Conservation (phyloP, 2,113 vertebrate genomes). For the Cacatua alba region DNA sequence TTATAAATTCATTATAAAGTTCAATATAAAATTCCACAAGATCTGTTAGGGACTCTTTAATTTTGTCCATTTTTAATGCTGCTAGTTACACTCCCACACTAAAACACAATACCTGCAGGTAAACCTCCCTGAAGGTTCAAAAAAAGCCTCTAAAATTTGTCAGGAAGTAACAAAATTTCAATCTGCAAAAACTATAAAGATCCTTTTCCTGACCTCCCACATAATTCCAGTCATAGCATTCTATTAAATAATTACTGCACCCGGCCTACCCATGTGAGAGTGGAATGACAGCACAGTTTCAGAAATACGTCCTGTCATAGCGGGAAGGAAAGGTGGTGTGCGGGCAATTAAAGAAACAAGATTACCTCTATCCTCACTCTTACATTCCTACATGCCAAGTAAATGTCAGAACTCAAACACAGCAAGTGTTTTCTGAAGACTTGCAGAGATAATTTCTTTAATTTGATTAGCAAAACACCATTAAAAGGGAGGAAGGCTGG, state of each 20-base stretch:
- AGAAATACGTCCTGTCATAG: not conserved
- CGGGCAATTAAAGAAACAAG: not conserved
- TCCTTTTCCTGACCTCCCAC: not conserved
- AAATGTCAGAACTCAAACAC: not conserved
- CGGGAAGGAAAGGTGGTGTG: not conserved
- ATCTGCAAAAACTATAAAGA: not conserved
- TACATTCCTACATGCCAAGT: not conserved
- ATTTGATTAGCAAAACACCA: not conserved
- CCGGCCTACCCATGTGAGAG: not conserved
- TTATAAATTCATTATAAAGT: not conserved
- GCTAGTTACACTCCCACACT: not conserved
- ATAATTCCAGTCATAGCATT: accelerated
- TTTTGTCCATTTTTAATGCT: not conserved
- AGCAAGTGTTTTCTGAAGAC: not conserved
- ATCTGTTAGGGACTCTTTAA: not conserved
- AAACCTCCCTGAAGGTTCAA: not conserved
- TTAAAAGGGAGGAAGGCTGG: not conserved
- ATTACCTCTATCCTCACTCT: not conserved
- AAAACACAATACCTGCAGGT: accelerated
- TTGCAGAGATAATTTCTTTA: not conserved
- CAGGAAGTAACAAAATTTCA: not conserved
- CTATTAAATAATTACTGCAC: not conserved
- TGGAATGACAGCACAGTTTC: not conserved
- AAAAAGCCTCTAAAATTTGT: not conserved
- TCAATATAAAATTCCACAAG: not conserved